A percentile compares a stretch with the other conserved stretches of the same genome.
Evolutionary conservation across 1,140 invertebrate species (phyloP).

Genomic region (Ridgeia piscesae): DNA sequence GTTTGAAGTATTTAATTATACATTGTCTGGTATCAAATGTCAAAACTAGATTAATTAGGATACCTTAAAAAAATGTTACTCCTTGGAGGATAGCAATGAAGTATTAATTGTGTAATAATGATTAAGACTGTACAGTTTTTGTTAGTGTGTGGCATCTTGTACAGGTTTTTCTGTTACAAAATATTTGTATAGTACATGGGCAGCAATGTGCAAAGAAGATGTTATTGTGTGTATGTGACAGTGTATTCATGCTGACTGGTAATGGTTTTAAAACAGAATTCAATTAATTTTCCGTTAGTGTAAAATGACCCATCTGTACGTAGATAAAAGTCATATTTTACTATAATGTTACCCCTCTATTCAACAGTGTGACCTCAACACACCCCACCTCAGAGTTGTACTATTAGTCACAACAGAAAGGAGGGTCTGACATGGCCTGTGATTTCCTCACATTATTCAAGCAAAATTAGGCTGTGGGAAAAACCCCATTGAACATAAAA

Average conservation of each 20-base stretch:
- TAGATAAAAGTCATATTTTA: neutral
- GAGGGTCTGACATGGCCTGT: neutral
- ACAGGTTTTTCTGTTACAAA: too few relatives aligned
- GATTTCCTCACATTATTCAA: neutral
- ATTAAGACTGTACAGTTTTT: too few relatives aligned
- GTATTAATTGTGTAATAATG: too few relatives aligned
- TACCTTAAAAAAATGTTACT: too few relatives aligned
- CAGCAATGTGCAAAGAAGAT: neutral
- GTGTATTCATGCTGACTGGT: neutral
- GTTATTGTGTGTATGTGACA: neutral
- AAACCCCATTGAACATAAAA: neutral
- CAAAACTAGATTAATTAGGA: too few relatives aligned
- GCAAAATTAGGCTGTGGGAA: neutral
- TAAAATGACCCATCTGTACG: neutral
- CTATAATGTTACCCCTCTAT: neutral
- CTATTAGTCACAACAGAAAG: neutral
- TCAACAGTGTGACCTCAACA: neutral
- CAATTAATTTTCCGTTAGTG: neutral
- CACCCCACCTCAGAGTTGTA: neutral
- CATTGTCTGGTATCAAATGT: too few relatives aligned
- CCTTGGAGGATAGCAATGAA: too few relatives aligned
- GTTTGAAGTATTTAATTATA: too few relatives aligned
- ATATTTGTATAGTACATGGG: too few relatives aligned
- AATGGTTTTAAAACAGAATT: neutral
- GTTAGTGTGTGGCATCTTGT: too few relatives aligned